Conservation (phyloP, 2,797 vertebrate genomes). For the Intellagama lesueurii region DNA sequence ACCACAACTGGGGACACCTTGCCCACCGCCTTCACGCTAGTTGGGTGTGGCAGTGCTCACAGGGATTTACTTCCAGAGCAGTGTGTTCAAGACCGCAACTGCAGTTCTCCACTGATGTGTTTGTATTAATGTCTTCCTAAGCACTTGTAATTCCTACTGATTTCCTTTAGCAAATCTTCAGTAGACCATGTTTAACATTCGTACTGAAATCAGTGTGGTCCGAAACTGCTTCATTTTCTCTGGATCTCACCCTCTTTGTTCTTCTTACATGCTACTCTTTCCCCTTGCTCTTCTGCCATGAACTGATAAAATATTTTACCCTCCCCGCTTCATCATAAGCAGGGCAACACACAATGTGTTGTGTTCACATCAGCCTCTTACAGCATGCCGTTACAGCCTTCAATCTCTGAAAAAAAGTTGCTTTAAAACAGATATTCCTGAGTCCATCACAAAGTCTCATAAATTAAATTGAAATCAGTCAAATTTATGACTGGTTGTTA, state of each 20-base stretch:
- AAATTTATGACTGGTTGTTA: conserved; percentile 75
- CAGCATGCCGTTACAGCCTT: conserved; percentile 26
- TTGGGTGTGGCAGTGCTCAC: no score
- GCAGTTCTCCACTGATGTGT: background rate
- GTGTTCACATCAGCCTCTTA: background rate
- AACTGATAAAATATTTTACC: background rate
- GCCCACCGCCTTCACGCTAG: no score
- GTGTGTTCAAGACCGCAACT: background rate
- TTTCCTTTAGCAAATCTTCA: background rate
- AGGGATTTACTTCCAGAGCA: background rate
- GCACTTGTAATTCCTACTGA: background rate
- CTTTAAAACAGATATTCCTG: conserved; percentile 67
- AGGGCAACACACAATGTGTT: conserved; percentile 20
- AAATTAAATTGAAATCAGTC: conserved; percentile 76
- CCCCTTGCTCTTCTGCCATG: no score
- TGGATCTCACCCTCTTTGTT: background rate
- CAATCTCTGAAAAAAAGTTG: conserved; percentile 48
- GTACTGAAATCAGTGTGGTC: background rate
- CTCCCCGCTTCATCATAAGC: background rate
- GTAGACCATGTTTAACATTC: background rate
- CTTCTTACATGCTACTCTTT: background rate
- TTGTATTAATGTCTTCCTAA: background rate
- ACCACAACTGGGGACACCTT: no score
- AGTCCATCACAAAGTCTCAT: conserved; percentile 66
- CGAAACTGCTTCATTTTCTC: background rate